phyloP scores from a whole-genome alignment of 2,797 vertebrate genomes.

The Lagocephalus sceleratus region DNA sequence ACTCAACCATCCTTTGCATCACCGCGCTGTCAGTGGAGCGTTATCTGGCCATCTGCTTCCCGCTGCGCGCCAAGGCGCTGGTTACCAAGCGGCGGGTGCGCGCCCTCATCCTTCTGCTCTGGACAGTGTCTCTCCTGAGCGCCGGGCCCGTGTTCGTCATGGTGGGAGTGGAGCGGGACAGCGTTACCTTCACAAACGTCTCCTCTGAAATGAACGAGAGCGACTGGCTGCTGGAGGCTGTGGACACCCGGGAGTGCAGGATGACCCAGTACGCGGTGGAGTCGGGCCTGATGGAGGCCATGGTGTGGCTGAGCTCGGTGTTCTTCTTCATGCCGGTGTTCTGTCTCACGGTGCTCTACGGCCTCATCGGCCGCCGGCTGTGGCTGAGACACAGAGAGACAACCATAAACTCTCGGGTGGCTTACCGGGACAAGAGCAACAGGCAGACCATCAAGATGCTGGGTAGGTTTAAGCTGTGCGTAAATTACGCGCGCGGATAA shows the following conservation, averaged over 20 bases:
- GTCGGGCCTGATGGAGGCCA: slow-evolving; percentile 90
- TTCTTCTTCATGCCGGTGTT: slow-evolving; percentile 97
- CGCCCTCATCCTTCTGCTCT: slow-evolving; percentile 86
- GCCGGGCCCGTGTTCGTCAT: slow-evolving; percentile 94
- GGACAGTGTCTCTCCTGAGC: slow-evolving; percentile 87
- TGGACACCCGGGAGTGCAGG: slow-evolving; percentile 89
- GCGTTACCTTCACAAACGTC: slow-evolving; percentile 11
- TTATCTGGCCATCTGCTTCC: slow-evolving; percentile 95
- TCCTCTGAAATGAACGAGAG: slow-evolving; percentile 71
- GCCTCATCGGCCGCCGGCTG: slow-evolving; percentile 92
- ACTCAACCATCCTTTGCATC: slow-evolving; percentile 96
- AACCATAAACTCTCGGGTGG: slow-evolving; percentile 76
- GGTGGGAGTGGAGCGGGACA: slow-evolving; percentile 89
- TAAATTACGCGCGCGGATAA: too few relatives aligned
- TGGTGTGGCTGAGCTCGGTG: slow-evolving; percentile 95
- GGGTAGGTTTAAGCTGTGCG: slow-evolving; percentile 72
- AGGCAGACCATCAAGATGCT: slow-evolving; percentile 96
- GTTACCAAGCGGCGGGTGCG: slow-evolving; percentile 92
- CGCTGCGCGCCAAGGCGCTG: slow-evolving; percentile 89
- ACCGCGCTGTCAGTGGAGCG: slow-evolving; percentile 95
- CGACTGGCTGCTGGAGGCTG: slow-evolving; percentile 37
- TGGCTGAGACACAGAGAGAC: slow-evolving; percentile 86
- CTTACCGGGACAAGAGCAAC: slow-evolving; percentile 89
- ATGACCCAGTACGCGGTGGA: slow-evolving; percentile 91
- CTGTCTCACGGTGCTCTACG: slow-evolving; percentile 93